These are phyloP conservation scores for Oppia nitens DNA, from an alignment of 1,140 invertebrate species.

Conservation along the genomic window DNA sequence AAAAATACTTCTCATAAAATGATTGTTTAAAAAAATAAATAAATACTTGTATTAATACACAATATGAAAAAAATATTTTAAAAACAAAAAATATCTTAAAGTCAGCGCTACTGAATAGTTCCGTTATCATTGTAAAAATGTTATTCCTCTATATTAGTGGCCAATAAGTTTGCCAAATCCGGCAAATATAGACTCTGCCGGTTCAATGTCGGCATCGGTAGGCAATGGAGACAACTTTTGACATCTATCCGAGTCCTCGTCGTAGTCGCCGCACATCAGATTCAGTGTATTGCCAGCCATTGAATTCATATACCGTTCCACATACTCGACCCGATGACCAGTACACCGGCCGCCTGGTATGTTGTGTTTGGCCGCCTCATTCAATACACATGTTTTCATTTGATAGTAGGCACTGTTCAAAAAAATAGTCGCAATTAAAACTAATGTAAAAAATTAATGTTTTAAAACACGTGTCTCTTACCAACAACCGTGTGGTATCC, in stretches of 20 bases:
- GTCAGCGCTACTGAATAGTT: no score
- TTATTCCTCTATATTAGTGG: no score
- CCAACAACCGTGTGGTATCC: conserved; percentile 8
- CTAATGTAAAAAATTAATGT: conserved; percentile 1
- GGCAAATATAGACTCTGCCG: no score
- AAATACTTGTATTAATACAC: no score
- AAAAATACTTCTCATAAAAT: no score
- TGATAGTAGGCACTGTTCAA: conserved; percentile 1
- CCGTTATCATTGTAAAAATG: no score
- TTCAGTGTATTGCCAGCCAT: conserved; percentile 10
- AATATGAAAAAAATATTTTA: no score
- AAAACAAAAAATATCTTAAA: no score
- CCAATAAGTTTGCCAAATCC: no score
- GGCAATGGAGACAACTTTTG: no score
- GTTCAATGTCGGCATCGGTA: no score
- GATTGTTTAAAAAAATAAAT: no score
- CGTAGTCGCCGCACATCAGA: conserved; percentile 10
- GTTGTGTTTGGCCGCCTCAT: neutral
- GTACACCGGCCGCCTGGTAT: neutral
- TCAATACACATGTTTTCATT: neutral
- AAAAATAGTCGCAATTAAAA: neutral
- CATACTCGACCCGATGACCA: neutral
- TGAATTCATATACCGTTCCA: neutral
- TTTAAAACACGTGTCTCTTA: neutral
- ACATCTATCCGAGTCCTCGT: conserved; percentile 4